These are phyloP conservation scores for Heterocephalus glaber DNA, from an alignment of 2,113 vertebrate genomes.

Conservation along the genomic window DNA sequence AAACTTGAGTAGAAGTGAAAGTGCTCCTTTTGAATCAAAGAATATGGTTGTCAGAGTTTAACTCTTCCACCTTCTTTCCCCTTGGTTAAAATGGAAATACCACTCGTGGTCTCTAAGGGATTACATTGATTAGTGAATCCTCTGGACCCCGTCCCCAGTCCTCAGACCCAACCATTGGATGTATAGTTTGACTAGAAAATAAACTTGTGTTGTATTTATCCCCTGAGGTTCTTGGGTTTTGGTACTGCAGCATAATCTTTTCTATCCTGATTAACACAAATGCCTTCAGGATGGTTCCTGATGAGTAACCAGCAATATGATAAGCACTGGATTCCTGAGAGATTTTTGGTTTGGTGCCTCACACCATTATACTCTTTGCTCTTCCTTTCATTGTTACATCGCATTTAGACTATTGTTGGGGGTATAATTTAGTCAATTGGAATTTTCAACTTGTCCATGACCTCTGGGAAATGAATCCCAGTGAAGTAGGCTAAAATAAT, in stretches of 20 bases:
- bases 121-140: background rate
- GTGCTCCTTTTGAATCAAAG: background rate
- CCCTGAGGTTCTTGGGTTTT: background rate
- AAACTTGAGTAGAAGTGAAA: background rate
- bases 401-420: background rate
- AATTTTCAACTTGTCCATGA: background rate
- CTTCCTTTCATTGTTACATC: background rate
- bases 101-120: background rate
- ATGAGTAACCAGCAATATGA: background rate
- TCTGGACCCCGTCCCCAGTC: fast-evolving
- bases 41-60: background rate
- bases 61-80: background rate
- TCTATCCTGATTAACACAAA: background rate
- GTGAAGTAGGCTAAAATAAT: background rate
- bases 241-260: background rate
- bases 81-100: background rate
- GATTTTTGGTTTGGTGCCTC: background rate
- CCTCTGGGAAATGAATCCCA: background rate
- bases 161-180: background rate
- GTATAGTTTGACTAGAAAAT: background rate
- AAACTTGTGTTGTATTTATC: background rate
- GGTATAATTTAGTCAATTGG: background rate
- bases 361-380: background rate
- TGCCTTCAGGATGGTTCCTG: background rate
- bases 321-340: background rate